phyloP scores from a whole-genome alignment of 2,113 vertebrate genomes.

The Balaeniceps rex region DNA sequence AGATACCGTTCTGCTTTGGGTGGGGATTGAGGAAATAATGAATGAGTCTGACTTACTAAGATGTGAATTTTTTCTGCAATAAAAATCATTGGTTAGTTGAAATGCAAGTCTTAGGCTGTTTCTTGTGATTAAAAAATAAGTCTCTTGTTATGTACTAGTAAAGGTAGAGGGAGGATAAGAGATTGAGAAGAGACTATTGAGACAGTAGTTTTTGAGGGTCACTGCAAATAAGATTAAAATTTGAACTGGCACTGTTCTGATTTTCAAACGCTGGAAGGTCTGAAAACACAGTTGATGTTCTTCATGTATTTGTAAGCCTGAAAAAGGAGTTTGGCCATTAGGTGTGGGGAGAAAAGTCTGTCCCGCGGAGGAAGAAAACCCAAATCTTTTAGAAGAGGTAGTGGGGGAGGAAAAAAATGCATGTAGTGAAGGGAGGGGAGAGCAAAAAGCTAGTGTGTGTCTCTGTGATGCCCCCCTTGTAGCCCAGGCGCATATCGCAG shows the following conservation, averaged over 20 bases:
- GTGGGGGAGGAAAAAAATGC: background rate
- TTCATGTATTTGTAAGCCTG: background rate
- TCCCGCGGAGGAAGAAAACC: background rate
- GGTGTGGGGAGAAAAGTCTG: background rate
- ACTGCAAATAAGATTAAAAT: background rate
- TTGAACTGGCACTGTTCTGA: background rate
- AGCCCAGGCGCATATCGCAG: background rate
- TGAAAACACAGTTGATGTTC: background rate
- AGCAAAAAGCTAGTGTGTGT: background rate
- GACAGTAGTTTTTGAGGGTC: background rate
- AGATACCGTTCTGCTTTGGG: background rate
- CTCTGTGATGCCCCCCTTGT: background rate
- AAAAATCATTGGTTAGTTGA: background rate
- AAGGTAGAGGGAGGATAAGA: background rate
- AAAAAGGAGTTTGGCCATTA: background rate
- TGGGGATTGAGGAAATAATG: background rate
- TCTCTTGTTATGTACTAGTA: background rate
- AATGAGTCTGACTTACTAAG: background rate
- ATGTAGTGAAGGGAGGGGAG: background rate
- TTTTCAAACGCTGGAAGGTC: background rate
- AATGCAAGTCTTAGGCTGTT: background rate
- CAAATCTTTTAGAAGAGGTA: background rate
- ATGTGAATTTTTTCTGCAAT: background rate
- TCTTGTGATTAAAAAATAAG: background rate
- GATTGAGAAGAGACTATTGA: background rate